These are phyloP conservation scores for Eupithecia inturbata DNA, from an alignment of 2,888 invertebrate genomes.

Conservation along the genomic window DNA sequence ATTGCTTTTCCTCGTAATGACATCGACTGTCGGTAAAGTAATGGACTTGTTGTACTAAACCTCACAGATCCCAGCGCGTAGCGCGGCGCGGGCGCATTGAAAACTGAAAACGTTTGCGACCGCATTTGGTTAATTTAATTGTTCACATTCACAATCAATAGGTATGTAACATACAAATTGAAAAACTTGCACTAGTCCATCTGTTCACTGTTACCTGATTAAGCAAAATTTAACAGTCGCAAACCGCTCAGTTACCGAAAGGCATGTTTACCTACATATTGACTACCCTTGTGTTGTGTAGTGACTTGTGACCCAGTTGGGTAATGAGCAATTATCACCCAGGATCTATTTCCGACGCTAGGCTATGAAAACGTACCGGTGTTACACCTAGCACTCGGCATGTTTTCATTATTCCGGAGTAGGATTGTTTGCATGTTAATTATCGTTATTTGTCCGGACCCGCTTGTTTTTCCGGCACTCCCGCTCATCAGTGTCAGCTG, in stretches of 20 bases:
- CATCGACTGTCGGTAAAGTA: background rate
- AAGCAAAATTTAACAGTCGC: background rate
- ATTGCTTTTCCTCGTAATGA: background rate
- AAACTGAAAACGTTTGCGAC: background rate
- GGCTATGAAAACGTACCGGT: background rate
- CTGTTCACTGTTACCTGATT: background rate
- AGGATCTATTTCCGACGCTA: background rate
- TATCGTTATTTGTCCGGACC: background rate
- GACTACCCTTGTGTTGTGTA: background rate
- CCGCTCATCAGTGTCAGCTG: conserved; percentile 13
- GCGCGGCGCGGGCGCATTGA: no score
- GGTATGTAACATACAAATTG: background rate
- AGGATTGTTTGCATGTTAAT: conserved; percentile 13
- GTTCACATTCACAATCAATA: background rate
- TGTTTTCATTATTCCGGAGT: background rate
- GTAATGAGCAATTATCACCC: conserved; percentile 11
- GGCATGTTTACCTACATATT: background rate
- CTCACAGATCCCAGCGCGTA: background rate
- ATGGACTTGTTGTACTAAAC: background rate
- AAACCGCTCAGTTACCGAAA: background rate
- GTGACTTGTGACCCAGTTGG: conserved; percentile 8
- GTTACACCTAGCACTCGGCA: background rate
- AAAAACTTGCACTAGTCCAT: background rate
- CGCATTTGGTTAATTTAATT: background rate
- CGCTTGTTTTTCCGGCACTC: background rate